These are phyloP conservation scores for Onychomys torridus DNA, from an alignment of 2,797 vertebrate genomes.

Conservation along the genomic window DNA sequence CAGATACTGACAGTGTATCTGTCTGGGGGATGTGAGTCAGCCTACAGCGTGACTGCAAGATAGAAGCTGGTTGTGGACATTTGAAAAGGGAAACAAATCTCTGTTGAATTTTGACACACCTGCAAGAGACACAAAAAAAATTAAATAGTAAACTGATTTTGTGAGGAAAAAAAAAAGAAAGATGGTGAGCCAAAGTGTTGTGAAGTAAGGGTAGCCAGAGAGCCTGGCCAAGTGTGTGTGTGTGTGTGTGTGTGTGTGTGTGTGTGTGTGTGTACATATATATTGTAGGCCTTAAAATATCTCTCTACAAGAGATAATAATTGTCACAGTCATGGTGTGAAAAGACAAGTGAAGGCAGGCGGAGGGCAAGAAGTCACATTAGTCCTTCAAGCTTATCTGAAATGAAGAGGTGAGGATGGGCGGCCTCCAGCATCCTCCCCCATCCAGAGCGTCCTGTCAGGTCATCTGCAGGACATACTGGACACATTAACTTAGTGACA, in stretches of 20 bases:
- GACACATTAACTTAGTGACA: not conserved
- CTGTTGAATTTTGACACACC: not conserved
- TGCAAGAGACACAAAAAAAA: conserved; percentile 45
- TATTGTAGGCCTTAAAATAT: conserved; percentile 3
- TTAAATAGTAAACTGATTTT: not conserved
- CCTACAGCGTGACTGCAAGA: not conserved
- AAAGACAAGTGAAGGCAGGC: not conserved
- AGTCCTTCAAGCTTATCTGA: not conserved
- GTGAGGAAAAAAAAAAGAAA: too few relatives aligned
- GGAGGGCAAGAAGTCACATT: not conserved
- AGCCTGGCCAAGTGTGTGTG: not conserved
- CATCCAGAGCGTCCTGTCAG: not conserved
- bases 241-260: too few relatives aligned
- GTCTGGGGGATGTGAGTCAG: not conserved
- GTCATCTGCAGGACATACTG: not conserved
- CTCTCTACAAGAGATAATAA: not conserved
- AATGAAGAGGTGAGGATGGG: not conserved
- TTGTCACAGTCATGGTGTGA: not conserved
- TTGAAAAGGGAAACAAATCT: not conserved
- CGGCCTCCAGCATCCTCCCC: not conserved
- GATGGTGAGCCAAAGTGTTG: not conserved
- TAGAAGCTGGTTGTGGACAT: not conserved
- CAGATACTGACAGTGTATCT: not conserved
- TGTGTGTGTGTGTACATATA: not conserved
- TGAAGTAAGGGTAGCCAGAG: not conserved